Base-by-base conservation (phyloP, 1,140 invertebrate genomes). In the Coboldia fuscipes region DNA sequence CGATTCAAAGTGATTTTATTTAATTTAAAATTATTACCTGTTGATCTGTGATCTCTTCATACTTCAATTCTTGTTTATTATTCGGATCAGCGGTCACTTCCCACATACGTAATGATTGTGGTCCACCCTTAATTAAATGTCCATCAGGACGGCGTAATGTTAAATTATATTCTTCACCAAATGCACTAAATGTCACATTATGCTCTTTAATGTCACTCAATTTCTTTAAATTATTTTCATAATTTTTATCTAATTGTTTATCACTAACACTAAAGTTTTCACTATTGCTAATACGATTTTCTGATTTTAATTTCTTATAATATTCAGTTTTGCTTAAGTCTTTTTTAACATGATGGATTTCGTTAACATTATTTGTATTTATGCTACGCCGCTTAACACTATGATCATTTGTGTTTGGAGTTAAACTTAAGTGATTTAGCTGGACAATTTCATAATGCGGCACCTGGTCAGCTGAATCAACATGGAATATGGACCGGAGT, bases 401-500 rank as follows among this genome's bases (percentile, higher is more conserved):
- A 41, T 60, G 48, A 41, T n/a, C n/a, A n/a, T n/a, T n/a, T n/a
- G n/a, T n/a, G n/a, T n/a, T n/a, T n/a, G n/a, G n/a, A n/a, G 57
- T 50, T 13, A 54, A 39, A n/a, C 62, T 39, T 38, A 63, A 62
- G 43, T 67, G 64, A 24, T 56, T 56, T 33, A 67, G 49, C 31
- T 65, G 56, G 4, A 66, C 57, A 33, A 66, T 44, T 42, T 65
- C 61, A 44, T 66, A 67, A 26, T 63, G 46, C 23, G 63, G 65
- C 33, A 68, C 76, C 53, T 69, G 62, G 45, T 73, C 65, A 49
- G 75, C 70, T 49, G 65, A 61, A 38, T 76, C 74, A 33, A 80
- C 76, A 55, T 84, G 78, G 59, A 86, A 86, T 37, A 82, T 70
- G 44, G 64, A 70, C 47, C 69, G 62, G 48, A 83, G 61, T 61